A percentile compares a stretch with the other conserved stretches of the same genome.
Conservation (phyloP, 2,888 invertebrate genomes). For the Drosophila cognata region DNA sequence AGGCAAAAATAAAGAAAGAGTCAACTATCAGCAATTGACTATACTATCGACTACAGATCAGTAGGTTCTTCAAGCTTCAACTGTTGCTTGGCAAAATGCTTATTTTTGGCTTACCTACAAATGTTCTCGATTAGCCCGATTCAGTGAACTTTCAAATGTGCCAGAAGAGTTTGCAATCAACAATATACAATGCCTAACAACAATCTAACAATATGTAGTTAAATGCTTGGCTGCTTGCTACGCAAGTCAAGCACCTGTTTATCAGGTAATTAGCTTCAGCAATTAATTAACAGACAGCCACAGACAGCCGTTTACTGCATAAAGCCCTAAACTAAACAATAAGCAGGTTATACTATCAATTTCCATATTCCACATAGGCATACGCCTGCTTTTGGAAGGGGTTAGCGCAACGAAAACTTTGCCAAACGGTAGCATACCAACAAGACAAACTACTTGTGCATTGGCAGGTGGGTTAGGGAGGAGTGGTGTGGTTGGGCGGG, state of each 20-base stretch:
- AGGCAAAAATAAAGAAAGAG: neutral
- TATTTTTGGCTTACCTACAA: neutral
- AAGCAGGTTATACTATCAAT: constrained; percentile 64
- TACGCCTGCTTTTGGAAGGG: constrained; percentile 18
- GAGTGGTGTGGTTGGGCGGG: too few relatives aligned
- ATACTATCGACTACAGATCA: neutral
- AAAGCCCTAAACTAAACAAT: constrained; percentile 39
- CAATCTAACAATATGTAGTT: neutral
- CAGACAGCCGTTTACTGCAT: constrained; percentile 35
- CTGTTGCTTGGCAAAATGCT: neutral
- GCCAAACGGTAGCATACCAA: constrained; percentile 29
- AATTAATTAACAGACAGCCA: constrained; percentile 48
- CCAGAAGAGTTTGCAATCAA: neutral
- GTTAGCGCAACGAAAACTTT: constrained; percentile 56
- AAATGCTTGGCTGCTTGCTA: neutral
- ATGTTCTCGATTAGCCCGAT: neutral
- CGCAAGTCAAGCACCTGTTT: constrained; percentile 27
- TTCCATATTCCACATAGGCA: constrained; percentile 64
- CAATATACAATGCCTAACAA: neutral
- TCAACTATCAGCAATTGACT: neutral
- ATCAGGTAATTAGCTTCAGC: constrained; percentile 49
- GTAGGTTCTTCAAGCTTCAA: neutral
- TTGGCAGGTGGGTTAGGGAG: neutral
- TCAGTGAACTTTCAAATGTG: neutral
- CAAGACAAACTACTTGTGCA: constrained; percentile 73